phyloP scores from a whole-genome alignment of 2,113 vertebrate species.

The Pelodiscus sinensis region DNA sequence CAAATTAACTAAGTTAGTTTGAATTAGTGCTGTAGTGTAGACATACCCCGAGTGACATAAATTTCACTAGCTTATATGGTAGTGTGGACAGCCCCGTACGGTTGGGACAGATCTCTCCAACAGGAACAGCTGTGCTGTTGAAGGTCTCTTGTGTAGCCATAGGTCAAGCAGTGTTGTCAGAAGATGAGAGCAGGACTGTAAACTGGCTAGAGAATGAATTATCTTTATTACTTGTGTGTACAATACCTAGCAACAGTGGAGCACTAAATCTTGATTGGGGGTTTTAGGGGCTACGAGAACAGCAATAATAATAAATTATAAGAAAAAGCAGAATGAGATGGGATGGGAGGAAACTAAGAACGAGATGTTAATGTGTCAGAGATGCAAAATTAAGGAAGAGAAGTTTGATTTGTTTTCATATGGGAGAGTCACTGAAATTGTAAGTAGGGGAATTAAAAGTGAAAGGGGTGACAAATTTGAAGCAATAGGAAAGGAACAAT shows the following conservation, averaged over 20 bases:
- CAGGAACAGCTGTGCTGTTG: too few relatives aligned
- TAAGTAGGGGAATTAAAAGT: not conserved
- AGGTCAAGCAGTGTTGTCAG: not conserved
- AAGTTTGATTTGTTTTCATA: not conserved
- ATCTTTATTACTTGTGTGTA: not conserved
- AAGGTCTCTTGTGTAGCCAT: too few relatives aligned
- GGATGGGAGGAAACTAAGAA: not conserved
- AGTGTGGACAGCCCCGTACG: too few relatives aligned
- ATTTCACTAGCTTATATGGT: too few relatives aligned
- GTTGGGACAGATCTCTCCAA: too few relatives aligned
- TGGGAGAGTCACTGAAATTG: not conserved
- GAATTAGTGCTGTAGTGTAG: too few relatives aligned
- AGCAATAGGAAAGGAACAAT: not conserved
- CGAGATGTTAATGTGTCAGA: not conserved
- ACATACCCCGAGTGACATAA: too few relatives aligned
- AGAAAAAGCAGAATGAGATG: not conserved
- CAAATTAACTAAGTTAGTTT: too few relatives aligned
- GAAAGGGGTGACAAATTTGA: not conserved
- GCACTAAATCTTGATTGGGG: not conserved
- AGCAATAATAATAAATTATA: not conserved
- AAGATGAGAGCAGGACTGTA: not conserved
- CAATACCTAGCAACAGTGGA: not conserved
- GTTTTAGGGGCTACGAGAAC: not conserved
- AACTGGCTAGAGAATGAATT: not conserved
- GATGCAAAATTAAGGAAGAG: not conserved